Evolutionary conservation across 2,797 vertebrate genomes (phyloP).

Genomic region (Phoeniculus purpureus): DNA sequence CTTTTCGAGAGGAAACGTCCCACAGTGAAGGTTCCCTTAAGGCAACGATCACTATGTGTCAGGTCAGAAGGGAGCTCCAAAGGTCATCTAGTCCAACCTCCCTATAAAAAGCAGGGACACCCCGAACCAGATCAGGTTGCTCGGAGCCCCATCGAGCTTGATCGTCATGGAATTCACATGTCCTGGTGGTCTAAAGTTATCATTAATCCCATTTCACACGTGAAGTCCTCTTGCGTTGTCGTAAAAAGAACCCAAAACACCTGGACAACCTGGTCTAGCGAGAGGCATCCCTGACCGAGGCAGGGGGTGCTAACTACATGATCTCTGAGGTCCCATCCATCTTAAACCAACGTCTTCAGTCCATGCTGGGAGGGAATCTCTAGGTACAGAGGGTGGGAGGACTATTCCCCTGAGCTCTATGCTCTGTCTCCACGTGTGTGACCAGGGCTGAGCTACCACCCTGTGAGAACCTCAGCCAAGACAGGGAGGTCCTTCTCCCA

Average conservation of each 20-base stretch:
- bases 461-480: neutral
- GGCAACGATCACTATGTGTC: neutral
- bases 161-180: rapidly evolving
- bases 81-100: too few relatives aligned
- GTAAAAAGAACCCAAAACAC: too few relatives aligned
- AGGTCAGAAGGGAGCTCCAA: too few relatives aligned
- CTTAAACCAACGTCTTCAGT: neutral
- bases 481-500: neutral
- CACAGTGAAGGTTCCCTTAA: neutral
- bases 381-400: rapidly evolving
- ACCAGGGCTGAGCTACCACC: neutral
- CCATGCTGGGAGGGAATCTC: rapidly evolving
- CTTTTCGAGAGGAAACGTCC: rapidly evolving
- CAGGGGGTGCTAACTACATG: too few relatives aligned
- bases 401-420: neutral
- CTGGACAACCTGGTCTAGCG: too few relatives aligned
- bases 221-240: too few relatives aligned
- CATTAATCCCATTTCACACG: rapidly evolving
- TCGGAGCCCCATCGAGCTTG: neutral
- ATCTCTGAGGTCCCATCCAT: too few relatives aligned
- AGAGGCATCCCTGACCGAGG: too few relatives aligned
- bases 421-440: neutral
- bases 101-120: too few relatives aligned
- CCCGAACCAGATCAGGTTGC: too few relatives aligned
- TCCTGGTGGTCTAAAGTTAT: neutral